Base-by-base conservation (phyloP, 2,888 invertebrate species). In the Eulithis prunata region DNA sequence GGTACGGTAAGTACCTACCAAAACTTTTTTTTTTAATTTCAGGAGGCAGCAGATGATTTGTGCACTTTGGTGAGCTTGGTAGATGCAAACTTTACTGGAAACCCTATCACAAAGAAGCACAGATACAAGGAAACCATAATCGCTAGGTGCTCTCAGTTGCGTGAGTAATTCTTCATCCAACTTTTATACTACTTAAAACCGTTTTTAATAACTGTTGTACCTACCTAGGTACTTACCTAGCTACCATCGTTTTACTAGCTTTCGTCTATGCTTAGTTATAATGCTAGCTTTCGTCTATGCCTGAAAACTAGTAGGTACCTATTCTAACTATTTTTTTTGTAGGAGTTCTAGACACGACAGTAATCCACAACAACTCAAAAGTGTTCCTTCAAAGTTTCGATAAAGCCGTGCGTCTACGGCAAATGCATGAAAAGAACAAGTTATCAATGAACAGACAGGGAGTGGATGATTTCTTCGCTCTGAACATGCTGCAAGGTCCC, bases 61-160 rank as follows among this genome's bases (percentile, higher is more conserved):
- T 92, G 91, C 69, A 90, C 92, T 21, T 88, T 96, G 77, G 74
- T 85, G n/a, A 87, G 88, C 68, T 85, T 96, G 43, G 90, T 89
- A 51, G 94, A 94, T 63, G 85, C 94, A 0, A 94, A 93, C 70
- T 94, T 96, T 62, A 85, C 83, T 51, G 95, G 94, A 0, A 96
- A 96, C 82, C 95, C 96, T 0, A 94, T 96, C 74, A 92, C 94
- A 1, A 94, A 91, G 74, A 90, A 92, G 70, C 94, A 94, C 76
- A 93, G 95, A 64, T 96, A 96, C 77, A 94, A 95, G 74, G 96
- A 96, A 83, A 95, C 94, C 63, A 86, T 96, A 10, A 95, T 96
- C 59, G 95, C 95, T 2, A 94, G 94, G 78, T 94, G 95, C 69
- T 84, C 93, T 46, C 90, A 91, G 71, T 84, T 96, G 74, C 93